phyloP scores from a whole-genome alignment of 2,888 invertebrate genomes.

The Sinotaia quadrata region DNA sequence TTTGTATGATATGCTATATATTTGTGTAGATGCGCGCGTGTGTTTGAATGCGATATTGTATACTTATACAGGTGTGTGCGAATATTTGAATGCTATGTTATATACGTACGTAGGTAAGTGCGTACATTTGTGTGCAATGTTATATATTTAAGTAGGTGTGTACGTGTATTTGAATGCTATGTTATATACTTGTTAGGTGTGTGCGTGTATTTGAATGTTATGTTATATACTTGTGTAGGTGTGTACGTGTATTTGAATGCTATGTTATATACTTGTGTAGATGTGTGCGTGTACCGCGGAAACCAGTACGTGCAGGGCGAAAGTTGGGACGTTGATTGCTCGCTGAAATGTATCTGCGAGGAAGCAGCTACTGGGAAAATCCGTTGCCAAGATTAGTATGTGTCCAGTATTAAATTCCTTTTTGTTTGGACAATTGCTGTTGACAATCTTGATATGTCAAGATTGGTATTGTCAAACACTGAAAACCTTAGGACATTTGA shows the following conservation, averaged over 20 bases:
- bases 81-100: too few species aligned
- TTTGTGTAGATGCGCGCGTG: too few species aligned
- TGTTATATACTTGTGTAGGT: background rate
- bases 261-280: too few species aligned
- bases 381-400: constrained; percentile 50
- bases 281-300: constrained; percentile 52
- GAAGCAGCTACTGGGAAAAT: constrained; percentile 50
- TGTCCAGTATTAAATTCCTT: background rate
- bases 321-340: constrained; percentile 58
- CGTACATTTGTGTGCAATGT: background rate
- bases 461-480: too few species aligned
- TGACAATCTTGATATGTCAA: too few species aligned
- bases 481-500: too few species aligned
- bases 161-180: background rate
- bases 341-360: constrained; percentile 55
- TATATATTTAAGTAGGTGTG: background rate
- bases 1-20: too few species aligned
- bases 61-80: too few species aligned
- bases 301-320: constrained; percentile 53
- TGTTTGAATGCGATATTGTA: too few species aligned
- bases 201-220: background rate
- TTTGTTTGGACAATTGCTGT: too few species aligned
- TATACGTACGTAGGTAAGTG: background rate
- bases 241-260: background rate
- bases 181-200: background rate